Conservation (phyloP, 2,797 vertebrate genomes). For the Centropyge bicolor region DNA sequence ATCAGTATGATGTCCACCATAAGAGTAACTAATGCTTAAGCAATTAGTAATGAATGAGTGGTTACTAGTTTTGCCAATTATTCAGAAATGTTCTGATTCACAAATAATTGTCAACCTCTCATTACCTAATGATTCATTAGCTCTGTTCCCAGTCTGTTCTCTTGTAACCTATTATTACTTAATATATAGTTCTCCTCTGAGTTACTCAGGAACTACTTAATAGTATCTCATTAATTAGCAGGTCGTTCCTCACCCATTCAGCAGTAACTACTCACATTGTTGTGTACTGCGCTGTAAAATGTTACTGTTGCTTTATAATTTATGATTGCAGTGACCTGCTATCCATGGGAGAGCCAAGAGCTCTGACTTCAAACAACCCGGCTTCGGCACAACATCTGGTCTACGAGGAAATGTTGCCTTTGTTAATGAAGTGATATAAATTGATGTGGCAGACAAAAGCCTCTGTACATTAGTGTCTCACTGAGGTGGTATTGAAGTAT, state of each 20-base stretch:
- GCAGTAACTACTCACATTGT: neutral
- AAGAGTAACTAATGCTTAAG: neutral
- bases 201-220: neutral
- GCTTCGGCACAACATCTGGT: conserved; percentile 75
- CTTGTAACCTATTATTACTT: neutral
- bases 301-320: conserved; percentile 66
- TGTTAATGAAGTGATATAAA: conserved; percentile 80
- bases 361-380: conserved; percentile 78
- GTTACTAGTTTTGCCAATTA: neutral
- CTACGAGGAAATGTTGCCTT: conserved; percentile 76
- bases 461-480: conserved; percentile 62
- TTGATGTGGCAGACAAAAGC: conserved; percentile 82
- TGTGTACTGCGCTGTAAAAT: conserved; percentile 1
- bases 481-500: conserved; percentile 63
- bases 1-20: too few relatives aligned
- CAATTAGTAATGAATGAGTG: neutral
- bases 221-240: neutral
- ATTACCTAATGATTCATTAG: conserved; percentile 1
- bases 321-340: conserved; percentile 74
- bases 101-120: neutral
- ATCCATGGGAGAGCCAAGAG: conserved; percentile 67
- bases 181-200: neutral
- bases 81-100: neutral
- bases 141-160: neutral
- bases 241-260: neutral